Conservation (phyloP, 2,888 invertebrate species). For the Coronaproctus castanopsis region DNA sequence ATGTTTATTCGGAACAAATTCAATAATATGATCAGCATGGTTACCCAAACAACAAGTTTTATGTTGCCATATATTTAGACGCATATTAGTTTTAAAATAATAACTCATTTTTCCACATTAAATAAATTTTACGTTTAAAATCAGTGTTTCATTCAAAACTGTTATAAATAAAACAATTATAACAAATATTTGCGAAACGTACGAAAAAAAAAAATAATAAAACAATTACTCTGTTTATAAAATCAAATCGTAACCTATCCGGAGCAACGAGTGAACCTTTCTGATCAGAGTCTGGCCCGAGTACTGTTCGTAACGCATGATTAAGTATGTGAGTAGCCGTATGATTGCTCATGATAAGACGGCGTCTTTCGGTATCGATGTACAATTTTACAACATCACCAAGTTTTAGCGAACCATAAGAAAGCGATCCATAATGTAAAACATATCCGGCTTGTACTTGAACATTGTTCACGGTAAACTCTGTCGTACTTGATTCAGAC, state of each 20-base stretch:
- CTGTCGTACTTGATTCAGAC: too few species aligned
- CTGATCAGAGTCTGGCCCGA: slow-evolving; percentile 83
- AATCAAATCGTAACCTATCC: slow-evolving; percentile 91
- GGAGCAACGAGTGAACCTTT: slow-evolving; percentile 93
- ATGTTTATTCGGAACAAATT: too few species aligned
- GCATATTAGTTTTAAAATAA: too few species aligned
- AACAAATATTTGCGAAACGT: too few species aligned
- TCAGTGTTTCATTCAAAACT: too few species aligned
- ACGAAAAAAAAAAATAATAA: too few species aligned
- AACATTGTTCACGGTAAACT: slow-evolving; percentile 67
- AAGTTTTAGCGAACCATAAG: slow-evolving; percentile 52
- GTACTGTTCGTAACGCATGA: slow-evolving; percentile 71
- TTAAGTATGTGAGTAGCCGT: slow-evolving; percentile 95
- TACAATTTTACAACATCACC: slow-evolving; percentile 67
- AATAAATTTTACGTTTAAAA: too few species aligned
- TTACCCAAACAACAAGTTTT: too few species aligned
- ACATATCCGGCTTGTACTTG: slow-evolving; percentile 92
- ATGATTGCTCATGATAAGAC: slow-evolving; percentile 95
- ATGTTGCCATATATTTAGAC: too few species aligned
- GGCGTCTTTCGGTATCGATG: slow-evolving; percentile 65
- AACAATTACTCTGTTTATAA: slow-evolving; percentile 56
- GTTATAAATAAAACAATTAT: too few species aligned
- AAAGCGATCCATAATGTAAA: slow-evolving; percentile 75
- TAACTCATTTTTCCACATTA: too few species aligned
- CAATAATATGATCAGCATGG: too few species aligned